Base-by-base conservation (phyloP, 1,140 invertebrate genomes). In the Monochamus saltuarius region DNA sequence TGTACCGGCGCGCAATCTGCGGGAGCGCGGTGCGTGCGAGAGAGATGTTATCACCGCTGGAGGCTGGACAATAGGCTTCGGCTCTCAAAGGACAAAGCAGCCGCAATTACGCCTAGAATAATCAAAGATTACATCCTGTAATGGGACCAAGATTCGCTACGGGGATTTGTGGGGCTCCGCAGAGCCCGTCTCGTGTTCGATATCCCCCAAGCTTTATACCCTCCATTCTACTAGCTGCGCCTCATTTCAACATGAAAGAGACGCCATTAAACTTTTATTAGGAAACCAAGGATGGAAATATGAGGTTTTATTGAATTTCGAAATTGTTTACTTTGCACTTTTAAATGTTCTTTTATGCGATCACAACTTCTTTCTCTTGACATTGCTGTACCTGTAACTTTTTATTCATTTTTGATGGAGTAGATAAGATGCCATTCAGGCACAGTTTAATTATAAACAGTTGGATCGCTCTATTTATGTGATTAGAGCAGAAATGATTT, bases 81-180 rank as follows among this genome's bases (percentile, higher is more conserved):
- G 52, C 64, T 63, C 57, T 62, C 61, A 66, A 62, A 65, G 61
- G 64, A 66, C 61, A 66, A 68, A 68, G 63, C 56, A 56, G 57
- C 63, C 67, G 64, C 67, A 66, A 68, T 68, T 68, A 68, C 67
- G 64, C 58, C 58, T 59, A 66, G 67, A 68, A 68, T 68, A 68
- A 68, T 68, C 66, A 68, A 66, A 68, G 67, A 64, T 64, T 66
- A 68, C 64, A 66, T 68, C 64, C 67, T 64, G 67, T 68, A 68
- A 68, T 68, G 61, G 67, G 64, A 58, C 59, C 39, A 43, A 51
- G 37, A 37, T 55, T 54, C 43, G 59, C 59, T 61, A 35, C 46
- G 59, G 59, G 59, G 59, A 61, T 61, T 61, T 45, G 34, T 47
- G 35, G 45, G 35, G 13, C 13, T 19, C 40, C n/a, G 14, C 16